Evolutionary conservation across 53 echinoderm and acorn worm species (phyloP), one percentile per base, ranked within the genome.

Genomic region (Stichopus horrens): DNA sequence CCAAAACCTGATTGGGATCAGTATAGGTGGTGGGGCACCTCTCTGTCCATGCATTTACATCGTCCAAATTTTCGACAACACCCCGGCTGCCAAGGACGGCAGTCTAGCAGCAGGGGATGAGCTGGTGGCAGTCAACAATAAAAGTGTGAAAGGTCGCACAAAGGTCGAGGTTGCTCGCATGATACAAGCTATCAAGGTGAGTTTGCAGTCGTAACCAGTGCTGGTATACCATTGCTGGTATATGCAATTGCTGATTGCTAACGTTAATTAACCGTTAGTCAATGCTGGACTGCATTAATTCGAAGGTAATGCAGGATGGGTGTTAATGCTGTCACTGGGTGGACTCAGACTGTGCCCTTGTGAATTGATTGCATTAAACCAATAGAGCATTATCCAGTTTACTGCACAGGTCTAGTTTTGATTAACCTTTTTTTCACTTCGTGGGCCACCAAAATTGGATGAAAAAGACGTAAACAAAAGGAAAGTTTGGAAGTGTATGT

Each of bases 21-120:
- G 99, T 87, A 99, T 99, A 59, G 99, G 99, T 54, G 99, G 99
- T 10, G 99, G 99, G 65, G 99, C 99, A 6, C 96, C 99, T 14
- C 91, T 99, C 60, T 99, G 99, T 88, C 99, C 99, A 63, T 99
- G 99, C 83, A 91, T 99, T 54, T 99, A 99, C 91, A 95, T 99
- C 53, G 99, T 99, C 54, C 99, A 99, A 89, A 96, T 99, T 52
- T 99, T 99, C 89, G 99, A 99, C 84, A 99, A 99, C 92, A 99
- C 99, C n/a, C 99, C 99, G 22, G 99, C 99, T 8, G 90, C 99
- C 13, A 99, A 96, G 90, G 94, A 95, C 55, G 95, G 95, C 2
- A 91, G 88, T 7, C 76, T 99, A 16, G 93, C 93, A 13, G 95
- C 99, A 5, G 99, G 99, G 9, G 99, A 98, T 83, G 99, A 98